Base-by-base conservation (phyloP, 1,140 invertebrate genomes). In the Dufourea novaeangliae region DNA sequence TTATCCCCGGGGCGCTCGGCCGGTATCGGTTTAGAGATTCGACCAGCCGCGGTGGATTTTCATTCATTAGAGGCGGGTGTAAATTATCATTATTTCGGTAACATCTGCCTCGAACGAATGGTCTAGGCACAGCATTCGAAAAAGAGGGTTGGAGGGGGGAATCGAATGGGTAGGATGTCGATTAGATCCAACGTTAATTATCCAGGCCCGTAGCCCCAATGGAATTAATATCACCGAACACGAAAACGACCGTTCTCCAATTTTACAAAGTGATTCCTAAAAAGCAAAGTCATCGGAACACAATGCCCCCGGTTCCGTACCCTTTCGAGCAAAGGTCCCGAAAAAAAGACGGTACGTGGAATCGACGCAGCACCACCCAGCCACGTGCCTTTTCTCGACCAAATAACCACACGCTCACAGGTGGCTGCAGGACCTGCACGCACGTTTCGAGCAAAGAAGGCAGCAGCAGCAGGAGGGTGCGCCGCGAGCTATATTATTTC, bases 11-110 rank as follows among this genome's bases (percentile, higher is more conserved):
- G n/a, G 29, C 54, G 14, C 56, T 20, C n/a, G n/a, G n/a, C 44
- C 82, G 79, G 50, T 80, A 72, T 83, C 80, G 66, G 71, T 78
- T 83, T 79, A 66, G 44, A 79, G 61, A 74, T 57, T 68, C 29
- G 59, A 75, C 41, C 32, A 37, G 44, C 62, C 75, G 70, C 59
- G 32, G 32, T 59, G 52, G 64, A 34, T 69, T 69, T 64, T 52
- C 46, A 22, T 79, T 68, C 32, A 73, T 72, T 78, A 57, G 59
- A 1, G 25, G 44, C 68, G 63, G 44, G 68, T 76, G 82, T 78
- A 72, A 84, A 83, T 84, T 71, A 83, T 68, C 50, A 83, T 76
- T 54, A 71, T 56, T 84, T 72, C 29, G 64, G 70, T 64, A 71
- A 79, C 71, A 76, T 50, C n/a, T 70, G 76, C 37, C 22, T 64